phyloP scores from a whole-genome alignment of 2,888 invertebrate species.

The Helicoverpa assulta region DNA sequence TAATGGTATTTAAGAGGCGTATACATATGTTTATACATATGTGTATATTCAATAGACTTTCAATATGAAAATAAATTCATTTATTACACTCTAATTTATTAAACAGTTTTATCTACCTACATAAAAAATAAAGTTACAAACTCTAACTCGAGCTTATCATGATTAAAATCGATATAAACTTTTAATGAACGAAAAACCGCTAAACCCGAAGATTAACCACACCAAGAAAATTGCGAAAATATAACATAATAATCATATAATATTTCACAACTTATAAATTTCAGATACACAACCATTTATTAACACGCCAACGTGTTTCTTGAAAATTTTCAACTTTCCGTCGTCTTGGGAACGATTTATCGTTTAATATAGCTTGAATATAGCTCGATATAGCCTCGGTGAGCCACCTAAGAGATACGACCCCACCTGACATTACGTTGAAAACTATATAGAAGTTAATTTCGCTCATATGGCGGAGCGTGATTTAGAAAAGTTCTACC shows the following conservation, averaged over 20 bases:
- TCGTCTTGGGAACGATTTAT: slow-evolving; percentile 65
- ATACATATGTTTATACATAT: too few species aligned
- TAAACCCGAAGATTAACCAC: background rate
- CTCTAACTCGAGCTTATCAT: background rate
- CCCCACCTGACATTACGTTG: slow-evolving; percentile 52
- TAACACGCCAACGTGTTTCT: slow-evolving; percentile 59
- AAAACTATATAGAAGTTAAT: slow-evolving; percentile 56
- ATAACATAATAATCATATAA: slow-evolving; percentile 50
- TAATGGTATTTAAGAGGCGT: too few species aligned
- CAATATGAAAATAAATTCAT: too few species aligned
- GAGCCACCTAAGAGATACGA: slow-evolving; percentile 44
- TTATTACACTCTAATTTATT: too few species aligned
- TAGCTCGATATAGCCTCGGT: slow-evolving; percentile 56
- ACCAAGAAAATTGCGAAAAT: slow-evolving; percentile 16
- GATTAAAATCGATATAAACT: background rate
- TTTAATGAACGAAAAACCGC: background rate
- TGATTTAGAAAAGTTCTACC: slow-evolving; percentile 46
- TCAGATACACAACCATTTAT: slow-evolving; percentile 60
- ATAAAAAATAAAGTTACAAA: too few species aligned
- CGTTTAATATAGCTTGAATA: slow-evolving; percentile 68
- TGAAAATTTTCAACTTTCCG: slow-evolving; percentile 65
- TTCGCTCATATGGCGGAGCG: slow-evolving; percentile 49
- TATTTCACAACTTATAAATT: slow-evolving; percentile 56
- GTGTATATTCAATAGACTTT: too few species aligned
- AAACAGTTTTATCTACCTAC: too few species aligned